phyloP scores from a whole-genome alignment of 2,888 invertebrate genomes.

The Amiota minor region DNA sequence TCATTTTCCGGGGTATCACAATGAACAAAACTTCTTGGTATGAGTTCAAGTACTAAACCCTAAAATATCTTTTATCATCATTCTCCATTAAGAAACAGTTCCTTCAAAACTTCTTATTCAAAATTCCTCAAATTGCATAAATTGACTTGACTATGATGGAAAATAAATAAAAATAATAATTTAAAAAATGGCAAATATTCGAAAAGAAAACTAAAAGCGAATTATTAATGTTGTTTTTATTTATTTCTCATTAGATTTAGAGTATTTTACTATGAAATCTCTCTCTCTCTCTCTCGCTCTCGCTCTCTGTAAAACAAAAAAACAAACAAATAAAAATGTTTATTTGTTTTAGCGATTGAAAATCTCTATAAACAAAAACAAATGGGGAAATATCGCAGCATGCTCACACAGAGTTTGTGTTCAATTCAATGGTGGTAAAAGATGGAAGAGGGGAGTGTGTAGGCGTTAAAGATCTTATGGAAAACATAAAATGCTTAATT shows the following conservation, averaged over 20 bases:
- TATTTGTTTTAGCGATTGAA: slow-evolving; percentile 53
- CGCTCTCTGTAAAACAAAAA: neutral
- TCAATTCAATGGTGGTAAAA: neutral
- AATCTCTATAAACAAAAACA: slow-evolving; percentile 46
- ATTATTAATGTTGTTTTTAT: slow-evolving; percentile 7
- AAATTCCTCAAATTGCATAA: no score
- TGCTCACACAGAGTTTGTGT: slow-evolving; percentile 30
- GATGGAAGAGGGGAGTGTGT: slow-evolving; percentile 9
- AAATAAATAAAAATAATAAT: no score
- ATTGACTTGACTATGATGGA: no score
- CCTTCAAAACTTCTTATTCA: no score
- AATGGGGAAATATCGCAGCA: slow-evolving; percentile 64
- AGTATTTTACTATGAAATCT: neutral
- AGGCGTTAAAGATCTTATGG: slow-evolving; percentile 15
- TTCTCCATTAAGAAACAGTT: no score
- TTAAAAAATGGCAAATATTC: slow-evolving; percentile 11
- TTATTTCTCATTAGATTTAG: slow-evolving; percentile 9
- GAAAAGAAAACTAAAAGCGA: neutral
- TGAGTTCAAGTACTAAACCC: no score
- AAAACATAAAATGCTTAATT: slow-evolving; percentile 17
- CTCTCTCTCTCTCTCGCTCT: no score
- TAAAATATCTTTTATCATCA: no score
- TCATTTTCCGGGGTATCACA: no score
- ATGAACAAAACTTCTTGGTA: no score
- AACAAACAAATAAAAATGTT: slow-evolving; percentile 44